Evolutionary conservation across 1,140 invertebrate species (phyloP).

Genomic region (Saccostrea echinata): DNA sequence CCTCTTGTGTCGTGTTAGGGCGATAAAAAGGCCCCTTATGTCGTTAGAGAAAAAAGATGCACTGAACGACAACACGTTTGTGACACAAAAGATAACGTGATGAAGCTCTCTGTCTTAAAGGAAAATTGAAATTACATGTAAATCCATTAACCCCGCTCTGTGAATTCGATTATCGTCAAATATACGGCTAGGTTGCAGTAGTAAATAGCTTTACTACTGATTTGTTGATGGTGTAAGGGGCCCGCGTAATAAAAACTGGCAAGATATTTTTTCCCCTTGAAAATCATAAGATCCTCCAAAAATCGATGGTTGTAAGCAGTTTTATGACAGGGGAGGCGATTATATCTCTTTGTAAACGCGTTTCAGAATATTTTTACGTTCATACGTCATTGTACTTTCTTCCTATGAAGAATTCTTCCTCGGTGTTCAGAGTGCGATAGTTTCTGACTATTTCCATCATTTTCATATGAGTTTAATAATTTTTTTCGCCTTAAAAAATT

Average conservation of each 20-base stretch:
- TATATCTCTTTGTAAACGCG: background rate
- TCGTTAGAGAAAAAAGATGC: conserved; percentile 21
- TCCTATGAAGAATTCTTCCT: too few species aligned
- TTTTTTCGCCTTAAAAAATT: too few species aligned
- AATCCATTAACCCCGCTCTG: conserved; percentile 30
- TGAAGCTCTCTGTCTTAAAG: conserved; percentile 4
- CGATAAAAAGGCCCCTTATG: background rate
- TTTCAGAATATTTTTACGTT: background rate
- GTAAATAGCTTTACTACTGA: conserved; percentile 16
- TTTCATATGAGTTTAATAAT: too few species aligned
- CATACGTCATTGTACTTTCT: too few species aligned
- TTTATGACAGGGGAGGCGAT: conserved; percentile 8
- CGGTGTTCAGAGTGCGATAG: too few species aligned
- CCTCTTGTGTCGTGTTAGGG: background rate
- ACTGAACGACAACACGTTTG: background rate
- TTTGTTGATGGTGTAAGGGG: conserved; percentile 30
- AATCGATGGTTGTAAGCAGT: conserved; percentile 10
- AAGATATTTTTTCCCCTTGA: conserved; percentile 25
- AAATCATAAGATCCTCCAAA: background rate
- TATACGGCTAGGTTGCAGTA: background rate
- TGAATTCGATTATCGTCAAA: conserved; percentile 38
- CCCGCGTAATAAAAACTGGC: background rate
- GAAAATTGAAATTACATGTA: conserved; percentile 40
- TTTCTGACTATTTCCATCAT: too few species aligned
- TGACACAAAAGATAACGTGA: conserved; percentile 29